A percentile compares a stretch with the other conserved stretches of the same genome.
Evolutionary conservation across 2,113 vertebrate genomes (phyloP).

Genomic region (Dasyornis broadbenti): DNA sequence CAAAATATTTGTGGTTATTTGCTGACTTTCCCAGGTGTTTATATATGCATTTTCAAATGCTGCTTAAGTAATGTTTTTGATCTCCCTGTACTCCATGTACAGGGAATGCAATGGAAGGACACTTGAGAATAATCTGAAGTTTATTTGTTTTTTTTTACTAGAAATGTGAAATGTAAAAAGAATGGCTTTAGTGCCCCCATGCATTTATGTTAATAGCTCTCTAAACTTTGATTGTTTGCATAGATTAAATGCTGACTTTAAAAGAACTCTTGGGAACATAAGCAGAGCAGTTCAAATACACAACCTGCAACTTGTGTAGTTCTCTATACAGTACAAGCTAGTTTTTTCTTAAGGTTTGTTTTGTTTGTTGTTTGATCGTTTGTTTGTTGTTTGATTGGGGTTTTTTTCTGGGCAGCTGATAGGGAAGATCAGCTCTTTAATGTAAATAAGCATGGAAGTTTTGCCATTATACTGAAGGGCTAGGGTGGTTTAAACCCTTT

Average conservation of each 20-base stretch:
- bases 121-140: not conserved
- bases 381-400: not conserved
- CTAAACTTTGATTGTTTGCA: not conserved
- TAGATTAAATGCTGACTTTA: not conserved
- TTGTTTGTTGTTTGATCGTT: not conserved
- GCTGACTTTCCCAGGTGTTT: not conserved
- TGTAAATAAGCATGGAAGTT: not conserved
- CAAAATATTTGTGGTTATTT: slow-evolving; percentile 12
- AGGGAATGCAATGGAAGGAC: not conserved
- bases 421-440: not conserved
- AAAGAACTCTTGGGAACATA: not conserved
- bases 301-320: not conserved
- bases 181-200: rapidly evolving
- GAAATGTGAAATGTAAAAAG: not conserved
- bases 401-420: not conserved
- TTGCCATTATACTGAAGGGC: not conserved
- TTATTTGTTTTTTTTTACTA: not conserved
- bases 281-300: not conserved
- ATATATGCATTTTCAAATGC: not conserved
- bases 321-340: not conserved
- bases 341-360: not conserved
- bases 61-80: not conserved
- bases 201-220: not conserved
- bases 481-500: not conserved
- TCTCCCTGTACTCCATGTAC: not conserved